Evolutionary conservation across 2,113 vertebrate species (phyloP), one percentile per base, ranked within the genome.

Genomic region (Machaerirhynchus nigripectus): DNA sequence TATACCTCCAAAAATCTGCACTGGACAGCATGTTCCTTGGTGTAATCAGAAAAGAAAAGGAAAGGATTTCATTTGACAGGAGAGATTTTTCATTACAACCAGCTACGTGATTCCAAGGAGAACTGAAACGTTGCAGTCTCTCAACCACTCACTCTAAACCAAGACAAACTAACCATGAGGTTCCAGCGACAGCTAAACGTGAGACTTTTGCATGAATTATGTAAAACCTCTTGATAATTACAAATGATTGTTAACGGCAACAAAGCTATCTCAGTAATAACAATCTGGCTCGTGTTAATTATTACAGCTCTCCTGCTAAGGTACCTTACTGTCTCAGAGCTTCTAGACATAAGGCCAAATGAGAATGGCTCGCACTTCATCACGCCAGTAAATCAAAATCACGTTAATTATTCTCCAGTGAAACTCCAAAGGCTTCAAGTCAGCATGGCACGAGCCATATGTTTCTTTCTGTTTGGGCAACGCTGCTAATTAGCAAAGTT

Each of bases 361-460:
- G 39, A 90, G 44, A 71, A 64, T 30, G 79, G 21, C 75, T 94
- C 6, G 4, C 86, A 44, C 42, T 93, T 90, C 92, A 82, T 94
- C 85, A 82, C 0, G 6, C 44, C 76, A 87, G 87, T 74, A 92
- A 95, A 94, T 92, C 93, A 96, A 94, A 84, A 90, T 85, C 82
- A 55, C 75, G 95, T 90, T 97, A 95, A 97, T 95, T 95, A 90
- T 60, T 84, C 52, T 95, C 57, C 61, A 76, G 82, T 70, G 63
- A 70, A 82, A 92, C 68, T 94, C 85, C 71, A 76, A 90, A 76
- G 85, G 57, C 77, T 97, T 95, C 86, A 75, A 89, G 91, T 84
- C 81, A 90, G 88, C 61, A 70, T 44, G 77, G 65, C 77, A 83
- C 16, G 30, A 92, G 77, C 70, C 88, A 92, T 88, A 70, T 92